Conservation (phyloP, 2,888 invertebrate genomes). For the Ctenicera cuprea region DNA sequence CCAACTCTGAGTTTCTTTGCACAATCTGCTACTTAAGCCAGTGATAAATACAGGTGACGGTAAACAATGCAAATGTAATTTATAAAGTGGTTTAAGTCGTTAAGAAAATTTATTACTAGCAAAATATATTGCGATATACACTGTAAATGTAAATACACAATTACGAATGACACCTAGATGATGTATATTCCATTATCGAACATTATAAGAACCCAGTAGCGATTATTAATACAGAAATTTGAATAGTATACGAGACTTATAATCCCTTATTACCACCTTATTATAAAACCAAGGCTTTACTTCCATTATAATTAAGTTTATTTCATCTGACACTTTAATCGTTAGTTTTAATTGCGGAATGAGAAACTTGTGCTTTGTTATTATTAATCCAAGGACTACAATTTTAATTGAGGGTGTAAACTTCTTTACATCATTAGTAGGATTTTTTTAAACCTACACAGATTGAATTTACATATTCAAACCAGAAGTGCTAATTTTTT, state of each 20-base stretch:
- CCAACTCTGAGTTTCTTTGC: no score
- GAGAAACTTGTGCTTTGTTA: background rate
- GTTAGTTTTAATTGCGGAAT: background rate
- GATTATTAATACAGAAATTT: background rate
- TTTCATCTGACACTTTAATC: slow-evolving; percentile 23
- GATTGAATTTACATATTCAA: no score
- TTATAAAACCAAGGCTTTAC: slow-evolving; percentile 14
- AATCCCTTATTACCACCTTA: background rate
- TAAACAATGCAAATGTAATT: no score
- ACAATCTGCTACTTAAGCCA: no score
- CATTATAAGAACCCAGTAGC: slow-evolving; percentile 8
- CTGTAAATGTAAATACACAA: background rate
- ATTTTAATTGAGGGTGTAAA: background rate
- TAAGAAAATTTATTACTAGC: slow-evolving; percentile 1
- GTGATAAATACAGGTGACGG: no score
- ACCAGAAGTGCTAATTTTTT: no score
- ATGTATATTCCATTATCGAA: background rate
- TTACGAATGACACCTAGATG: background rate
- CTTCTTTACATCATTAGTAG: no score
- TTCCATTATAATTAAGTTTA: slow-evolving; percentile 9
- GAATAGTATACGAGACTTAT: background rate
- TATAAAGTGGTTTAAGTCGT: background rate
- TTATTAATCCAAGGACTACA: background rate
- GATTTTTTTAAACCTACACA: no score
- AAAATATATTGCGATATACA: background rate